Base-by-base conservation (phyloP, 2,888 invertebrate species). In the Aquatica leii region DNA sequence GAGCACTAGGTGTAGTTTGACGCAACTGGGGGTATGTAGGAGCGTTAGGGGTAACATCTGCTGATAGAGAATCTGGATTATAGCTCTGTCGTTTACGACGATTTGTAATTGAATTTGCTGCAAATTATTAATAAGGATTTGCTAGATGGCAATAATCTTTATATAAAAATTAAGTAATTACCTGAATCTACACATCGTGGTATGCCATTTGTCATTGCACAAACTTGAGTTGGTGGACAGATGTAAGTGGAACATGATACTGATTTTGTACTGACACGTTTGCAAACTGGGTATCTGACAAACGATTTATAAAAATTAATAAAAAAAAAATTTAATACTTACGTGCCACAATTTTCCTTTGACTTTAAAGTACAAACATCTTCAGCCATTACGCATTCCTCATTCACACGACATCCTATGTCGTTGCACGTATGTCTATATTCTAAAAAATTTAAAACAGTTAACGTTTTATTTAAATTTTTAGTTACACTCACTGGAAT, bases 341-440 rank as follows among this genome's bases (percentile, higher is more conserved):
- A 82, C 82, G 73, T 71, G 70, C 82, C 82, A 71, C 82, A 82
- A 65, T 81, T 77, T 20, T 84, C 83, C 67, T 83, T 81, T 15
- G 31, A 85, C 12, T 86, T 86, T 71, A 84, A 85, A n/a, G 84
- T 82, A 78, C 93, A 93, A 1, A 90, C 88, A 72, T 92, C 91
- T 74, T 89, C 88, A 1, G 86, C 86, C 77, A 90, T 84, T 60
- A 90, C 86, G 80, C 93, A 93, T 63, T 87, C 86, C 82, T 93
- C 87, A 74, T 83, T 89, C 76, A 86, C 88, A 57, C 86, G 82
- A 76, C 93, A 93, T 52, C 92, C 92, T 73, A 93, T 93, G 76
- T 93, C 93, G 74, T 85, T 86, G 79, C 93, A 93, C 17, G 87
- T 85, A 69, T 92, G 86, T 62, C 92, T 92, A 79, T 91, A 93